phyloP scores from a whole-genome alignment of 2,888 invertebrate genomes.

The Strigamia maritima region DNA sequence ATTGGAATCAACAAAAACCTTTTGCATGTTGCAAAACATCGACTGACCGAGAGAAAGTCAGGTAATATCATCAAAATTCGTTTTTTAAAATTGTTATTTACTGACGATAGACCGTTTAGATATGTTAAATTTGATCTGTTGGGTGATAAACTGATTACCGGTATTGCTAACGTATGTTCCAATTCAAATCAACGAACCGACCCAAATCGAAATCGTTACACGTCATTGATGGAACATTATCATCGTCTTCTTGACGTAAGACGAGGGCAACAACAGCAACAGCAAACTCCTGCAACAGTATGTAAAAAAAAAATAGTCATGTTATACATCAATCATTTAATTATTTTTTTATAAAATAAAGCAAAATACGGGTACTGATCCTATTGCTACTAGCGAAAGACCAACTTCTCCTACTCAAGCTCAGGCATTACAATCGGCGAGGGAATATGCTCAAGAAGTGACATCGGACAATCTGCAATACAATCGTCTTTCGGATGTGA shows the following conservation, averaged over 20 bases:
- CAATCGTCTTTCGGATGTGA: conserved; percentile 1
- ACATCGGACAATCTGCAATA: conserved; percentile 35
- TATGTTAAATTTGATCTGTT: conserved; percentile 79
- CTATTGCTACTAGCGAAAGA: conserved; percentile 36
- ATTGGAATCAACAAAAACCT: conserved; percentile 66
- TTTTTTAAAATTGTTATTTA: not conserved
- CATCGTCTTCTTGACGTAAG: conserved; percentile 26
- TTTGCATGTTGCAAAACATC: conserved; percentile 72
- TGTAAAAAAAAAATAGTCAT: not conserved
- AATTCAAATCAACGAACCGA: conserved; percentile 21
- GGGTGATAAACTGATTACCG: conserved; percentile 78
- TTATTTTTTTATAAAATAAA: not conserved
- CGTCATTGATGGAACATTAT: conserved; percentile 25
- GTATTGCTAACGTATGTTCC: conserved; percentile 64
- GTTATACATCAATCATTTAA: not conserved
- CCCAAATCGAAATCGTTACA: not conserved
- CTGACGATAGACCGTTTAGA: conserved; percentile 55
- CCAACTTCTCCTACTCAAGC: conserved; percentile 37
- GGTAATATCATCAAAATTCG: conserved; percentile 56
- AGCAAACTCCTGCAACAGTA: conserved; percentile 25
- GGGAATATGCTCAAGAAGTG: conserved; percentile 38
- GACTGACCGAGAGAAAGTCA: conserved; percentile 74
- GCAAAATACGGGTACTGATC: conserved; percentile 38
- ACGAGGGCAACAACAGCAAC: conserved; percentile 33
- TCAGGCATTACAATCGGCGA: conserved; percentile 35